These are phyloP conservation scores for Tinamus guttatus DNA, from an alignment of 2,113 vertebrate genomes.

Conservation along the genomic window DNA sequence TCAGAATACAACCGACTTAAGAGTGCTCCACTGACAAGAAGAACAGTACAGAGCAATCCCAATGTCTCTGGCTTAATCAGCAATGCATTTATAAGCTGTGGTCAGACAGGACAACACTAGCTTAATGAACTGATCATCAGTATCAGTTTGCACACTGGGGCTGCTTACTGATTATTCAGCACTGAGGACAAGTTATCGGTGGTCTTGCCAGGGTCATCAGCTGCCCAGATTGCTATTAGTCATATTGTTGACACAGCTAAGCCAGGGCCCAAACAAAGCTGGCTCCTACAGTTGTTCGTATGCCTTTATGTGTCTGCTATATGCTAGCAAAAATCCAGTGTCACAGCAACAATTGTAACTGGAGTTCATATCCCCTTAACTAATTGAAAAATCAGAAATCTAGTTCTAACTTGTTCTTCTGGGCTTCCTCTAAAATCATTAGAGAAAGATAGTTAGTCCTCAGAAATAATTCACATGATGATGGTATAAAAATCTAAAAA, in stretches of 20 bases:
- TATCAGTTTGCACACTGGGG: background rate
- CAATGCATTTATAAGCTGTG: background rate
- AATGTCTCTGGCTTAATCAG: background rate
- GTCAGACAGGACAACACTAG: background rate
- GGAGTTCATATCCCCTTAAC: accelerated
- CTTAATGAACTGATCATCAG: background rate
- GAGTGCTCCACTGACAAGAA: background rate
- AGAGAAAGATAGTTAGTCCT: background rate
- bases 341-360: background rate
- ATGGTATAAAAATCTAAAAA: background rate
- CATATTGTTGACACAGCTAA: background rate
- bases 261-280: background rate
- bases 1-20: background rate
- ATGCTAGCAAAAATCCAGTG: background rate
- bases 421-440: background rate
- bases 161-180: background rate
- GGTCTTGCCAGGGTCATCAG: background rate
- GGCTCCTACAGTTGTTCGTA: background rate
- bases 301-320: accelerated
- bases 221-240: background rate
- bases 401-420: background rate
- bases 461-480: background rate
- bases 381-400: background rate
- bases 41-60: background rate
- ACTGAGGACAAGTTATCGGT: background rate